These are phyloP conservation scores for Dromiciops gliroides DNA, from an alignment of 2,113 vertebrate genomes.

Conservation along the genomic window DNA sequence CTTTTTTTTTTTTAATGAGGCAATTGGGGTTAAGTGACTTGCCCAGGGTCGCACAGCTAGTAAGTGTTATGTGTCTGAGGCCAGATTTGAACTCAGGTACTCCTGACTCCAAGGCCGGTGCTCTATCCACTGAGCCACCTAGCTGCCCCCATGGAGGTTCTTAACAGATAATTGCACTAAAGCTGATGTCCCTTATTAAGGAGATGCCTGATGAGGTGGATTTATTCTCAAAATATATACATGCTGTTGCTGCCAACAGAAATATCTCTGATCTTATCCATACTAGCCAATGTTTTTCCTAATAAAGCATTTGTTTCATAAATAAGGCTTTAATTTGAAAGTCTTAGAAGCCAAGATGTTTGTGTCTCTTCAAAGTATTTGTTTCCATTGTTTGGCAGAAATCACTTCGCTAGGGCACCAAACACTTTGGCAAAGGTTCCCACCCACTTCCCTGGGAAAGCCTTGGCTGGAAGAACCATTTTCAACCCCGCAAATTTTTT, in stretches of 20 bases:
- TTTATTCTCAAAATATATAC: slow-evolving; percentile 60
- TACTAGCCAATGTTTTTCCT: slow-evolving; percentile 63
- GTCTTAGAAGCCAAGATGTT: slow-evolving; percentile 70
- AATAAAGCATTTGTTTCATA: slow-evolving; percentile 75
- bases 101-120: too few relatives aligned
- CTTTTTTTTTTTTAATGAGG: too few relatives aligned
- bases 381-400: slow-evolving; percentile 80
- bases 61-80: too few relatives aligned
- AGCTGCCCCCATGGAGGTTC: neutral
- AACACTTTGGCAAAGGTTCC: slow-evolving; percentile 71
- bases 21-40: too few relatives aligned
- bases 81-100: too few relatives aligned
- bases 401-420: slow-evolving; percentile 77
- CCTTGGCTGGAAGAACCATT: slow-evolving; percentile 56
- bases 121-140: too few relatives aligned
- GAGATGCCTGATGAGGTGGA: neutral
- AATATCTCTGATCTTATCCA: slow-evolving; percentile 67
- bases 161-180: neutral
- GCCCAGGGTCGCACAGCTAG: too few relatives aligned
- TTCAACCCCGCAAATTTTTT: neutral
- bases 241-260: slow-evolving; percentile 53
- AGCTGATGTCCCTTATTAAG: neutral
- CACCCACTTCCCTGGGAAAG: slow-evolving; percentile 63
- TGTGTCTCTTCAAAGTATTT: slow-evolving; percentile 79
- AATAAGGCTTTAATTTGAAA: slow-evolving; percentile 78